A percentile compares a stretch with the other conserved stretches of the same genome.
Evolutionary conservation across 2,888 invertebrate species (phyloP).

Genomic region (Apoda limacodes): DNA sequence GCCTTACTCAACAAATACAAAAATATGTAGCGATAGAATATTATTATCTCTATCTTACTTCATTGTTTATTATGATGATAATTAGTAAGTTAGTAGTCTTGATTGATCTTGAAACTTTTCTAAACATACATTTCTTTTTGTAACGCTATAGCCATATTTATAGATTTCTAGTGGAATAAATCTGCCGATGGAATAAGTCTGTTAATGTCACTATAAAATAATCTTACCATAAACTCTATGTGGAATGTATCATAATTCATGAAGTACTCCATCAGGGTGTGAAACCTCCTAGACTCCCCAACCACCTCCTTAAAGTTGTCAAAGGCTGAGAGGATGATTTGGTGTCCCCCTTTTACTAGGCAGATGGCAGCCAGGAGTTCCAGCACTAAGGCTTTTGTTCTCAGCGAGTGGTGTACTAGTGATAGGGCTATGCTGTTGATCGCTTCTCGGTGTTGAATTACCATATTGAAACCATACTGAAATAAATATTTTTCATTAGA

Average conservation of each 20-base stretch:
- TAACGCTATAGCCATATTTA: too few species aligned
- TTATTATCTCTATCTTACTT: too few species aligned
- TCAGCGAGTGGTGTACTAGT: slow-evolving; percentile 94
- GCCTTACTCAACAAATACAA: too few species aligned
- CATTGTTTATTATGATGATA: too few species aligned
- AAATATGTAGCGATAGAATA: too few species aligned
- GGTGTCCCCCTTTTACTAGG: slow-evolving; percentile 98
- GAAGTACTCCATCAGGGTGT: slow-evolving; percentile 98
- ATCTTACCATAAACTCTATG: slow-evolving; percentile 95
- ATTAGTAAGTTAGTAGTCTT: too few species aligned
- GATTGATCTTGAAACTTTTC: too few species aligned
- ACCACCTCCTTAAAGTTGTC: slow-evolving; percentile 95
- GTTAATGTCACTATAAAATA: not conserved
- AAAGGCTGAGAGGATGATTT: slow-evolving; percentile 96
- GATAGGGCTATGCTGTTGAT: slow-evolving; percentile 98
- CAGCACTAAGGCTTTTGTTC: slow-evolving; percentile 96
- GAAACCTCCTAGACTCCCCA: slow-evolving; percentile 90
- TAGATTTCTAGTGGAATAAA: not conserved
- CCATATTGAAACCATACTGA: slow-evolving; percentile 98
- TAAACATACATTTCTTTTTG: too few species aligned
- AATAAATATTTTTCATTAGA: too few species aligned
- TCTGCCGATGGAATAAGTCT: not conserved
- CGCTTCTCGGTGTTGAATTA: slow-evolving; percentile 97
- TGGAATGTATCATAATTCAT: slow-evolving; percentile 96
- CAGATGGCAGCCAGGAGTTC: slow-evolving; percentile 98